Evolutionary conservation across 2,888 invertebrate genomes (phyloP), one percentile per base, ranked within the genome.

Genomic region (Biston betularia): DNA sequence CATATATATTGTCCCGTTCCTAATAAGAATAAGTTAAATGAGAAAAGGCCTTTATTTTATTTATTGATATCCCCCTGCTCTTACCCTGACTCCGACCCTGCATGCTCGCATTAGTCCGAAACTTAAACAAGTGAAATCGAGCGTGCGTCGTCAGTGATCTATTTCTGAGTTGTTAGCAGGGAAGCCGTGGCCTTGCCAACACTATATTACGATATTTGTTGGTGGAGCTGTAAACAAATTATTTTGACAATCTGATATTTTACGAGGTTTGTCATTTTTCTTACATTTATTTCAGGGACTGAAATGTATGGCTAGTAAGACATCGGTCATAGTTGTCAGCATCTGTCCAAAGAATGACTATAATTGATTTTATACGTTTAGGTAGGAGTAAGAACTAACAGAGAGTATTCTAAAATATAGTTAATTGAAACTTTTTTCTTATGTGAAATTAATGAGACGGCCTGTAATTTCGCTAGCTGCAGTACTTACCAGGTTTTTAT

Each of bases 171-270:
- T 64, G 73, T 76, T 72, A 77, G 75, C 71, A 75, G 77, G 77
- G 75, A 79, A 79, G 77, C 71, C 68, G 69, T 70, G 82, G 75
- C 84, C 84, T 88, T 87, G 89, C 84, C 82, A 83, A 80, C 77
- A 75, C 73, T 75, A 87, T 82, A 84, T 82, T 74, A 58, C 57
- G 53, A 73, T 77, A 76, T 80, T 78, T 73, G 75, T 77, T 73
- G 57, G 72, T 73, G 77, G 69, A 72, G 73, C 68, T 75, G 72
- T 78, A 79, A 80, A 84, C 76, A 78, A 71, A 75, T 73, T 78
- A 38, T 65, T n/a, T 55, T 65, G 61, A 50, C 62, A 66, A 42
- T 35, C 15, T 52, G 12, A 40, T 48, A 48, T 50, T 66, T 50
- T 45, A 63, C 57, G 33, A 68, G 54, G 33, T 42, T 42, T 24